Conservation (phyloP, 1,140 invertebrate species). For the Cherax quadricarinatus region DNA sequence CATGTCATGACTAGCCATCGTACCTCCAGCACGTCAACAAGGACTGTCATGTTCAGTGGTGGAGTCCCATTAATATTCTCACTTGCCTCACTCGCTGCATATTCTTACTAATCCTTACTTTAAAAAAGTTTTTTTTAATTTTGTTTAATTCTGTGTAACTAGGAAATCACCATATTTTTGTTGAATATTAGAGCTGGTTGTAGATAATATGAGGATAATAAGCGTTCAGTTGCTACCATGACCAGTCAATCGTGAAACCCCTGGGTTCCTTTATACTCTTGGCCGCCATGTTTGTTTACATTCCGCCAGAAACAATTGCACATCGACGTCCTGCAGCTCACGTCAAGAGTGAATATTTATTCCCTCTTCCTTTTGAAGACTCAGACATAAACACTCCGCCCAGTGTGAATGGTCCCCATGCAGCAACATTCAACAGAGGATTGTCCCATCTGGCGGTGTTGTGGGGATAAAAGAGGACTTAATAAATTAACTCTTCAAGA, state of each 20-base stretch:
- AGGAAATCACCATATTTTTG: neutral
- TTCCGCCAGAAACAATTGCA: constrained; percentile 34
- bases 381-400: neutral
- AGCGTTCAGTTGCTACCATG: neutral
- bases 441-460: neutral
- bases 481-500: neutral
- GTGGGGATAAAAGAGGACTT: neutral
- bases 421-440: neutral
- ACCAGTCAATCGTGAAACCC: neutral
- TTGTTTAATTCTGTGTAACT: neutral
- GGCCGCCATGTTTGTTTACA: constrained; percentile 32
- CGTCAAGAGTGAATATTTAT: constrained; percentile 13
- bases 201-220: neutral
- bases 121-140: neutral
- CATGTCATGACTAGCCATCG: neutral
- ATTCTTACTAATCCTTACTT: neutral
- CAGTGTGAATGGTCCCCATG: neutral
- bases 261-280: neutral
- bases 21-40: constrained; percentile 10
- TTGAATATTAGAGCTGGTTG: neutral
- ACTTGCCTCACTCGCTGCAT: neutral
- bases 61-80: constrained; percentile 11
- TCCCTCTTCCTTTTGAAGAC: neutral
- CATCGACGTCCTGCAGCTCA: constrained; percentile 35
- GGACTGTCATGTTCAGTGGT: neutral